Evolutionary conservation across 1,140 invertebrate species (phyloP), one percentile per base, ranked within the genome.

Genomic region (Plutomurus gul): DNA sequence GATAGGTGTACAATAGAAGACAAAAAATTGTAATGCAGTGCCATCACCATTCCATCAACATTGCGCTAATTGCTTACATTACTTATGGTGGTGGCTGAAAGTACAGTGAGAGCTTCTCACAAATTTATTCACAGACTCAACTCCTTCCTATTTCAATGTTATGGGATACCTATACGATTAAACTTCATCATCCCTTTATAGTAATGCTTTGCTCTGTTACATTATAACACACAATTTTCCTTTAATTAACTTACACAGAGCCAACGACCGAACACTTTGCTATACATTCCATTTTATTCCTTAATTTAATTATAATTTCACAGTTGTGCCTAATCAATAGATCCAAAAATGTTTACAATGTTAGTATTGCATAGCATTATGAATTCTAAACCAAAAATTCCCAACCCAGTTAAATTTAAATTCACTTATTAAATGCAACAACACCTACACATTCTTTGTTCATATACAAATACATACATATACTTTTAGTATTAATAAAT

Each of bases 91-190:
- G 25, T n/a, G 30, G 30, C 25, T n/a, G n/a, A n/a, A n/a, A n/a
- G 25, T 65, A 33, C 13, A 36, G 56, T 65, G 56, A 65, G 56
- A 65, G 56, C 25, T 65, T 65, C 27, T 65, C 27, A 65, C 27
- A 11, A 65, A 65, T 65, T 36, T 65, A 30, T 65, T 65, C 56
- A 65, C 56, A 65, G 7, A 65, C 25, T 16, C 25, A 7, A n/a
- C 56, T 65, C 16, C 36, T 65, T 27, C 56, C 56, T 65, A 33
- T 65, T 65, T 65, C 27, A 65, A 65, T 65, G 56, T 27, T n/a
- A 65, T 36, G 56, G 25, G 46, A 49, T 65, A 65, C 36, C 8
- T 65, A 65, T 30, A 65, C 56, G 56, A 65, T 65, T 65, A 65
- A 65, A 65, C 56, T 65, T 65, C 56, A 65, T 65, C 56, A 65